Evolutionary conservation across 2,888 invertebrate genomes (phyloP), one percentile per base, ranked within the genome.

Genomic region (Epicampocera succincta): DNA sequence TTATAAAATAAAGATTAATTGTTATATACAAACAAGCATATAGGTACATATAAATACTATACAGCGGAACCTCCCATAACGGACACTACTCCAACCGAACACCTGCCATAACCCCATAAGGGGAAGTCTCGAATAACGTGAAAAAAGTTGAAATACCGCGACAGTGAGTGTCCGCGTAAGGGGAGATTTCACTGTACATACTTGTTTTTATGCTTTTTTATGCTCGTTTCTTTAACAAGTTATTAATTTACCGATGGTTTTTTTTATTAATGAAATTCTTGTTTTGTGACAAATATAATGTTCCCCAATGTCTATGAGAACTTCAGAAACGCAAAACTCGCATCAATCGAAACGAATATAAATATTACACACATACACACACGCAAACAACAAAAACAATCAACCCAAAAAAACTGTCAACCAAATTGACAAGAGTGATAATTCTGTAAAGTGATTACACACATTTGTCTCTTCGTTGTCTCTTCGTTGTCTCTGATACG

Each of bases 391-490:
- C 5, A 75, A 68, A 19, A 73, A 52, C 17, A 17, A 74, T 13
- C 6, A 46, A 46, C 50, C 46, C 50, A 66, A 75, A 61, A 81
- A 82, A 66, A 76, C 83, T 84, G 84, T 84, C 84, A 84, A 79
- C 82, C 50, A 66, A 78, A 78, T 82, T 82, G 82, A 82, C 78
- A 82, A 65, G 74, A 82, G 75, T 84, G 84, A 85, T 82, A 84
- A 85, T 80, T 82, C 75, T 85, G 84, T 86, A 87, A 85, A 84
- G 86, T 87, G 87, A 88, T 88, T 88, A 89, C 87, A 88, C 88
- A 88, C 87, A 88, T 88, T 89, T 88, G 88, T 89, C 88, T 88
- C 85, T 85, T 82, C 84, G 83, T 89, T 88, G 88, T 89, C 88
- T 88, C 85, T 85, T 82, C 84, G 83, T 84, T 85, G 83, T 82